Percentiles rank a stretch among this genome's conserved stretches.
Evolutionary conservation across 2,113 vertebrate genomes (phyloP).

Genomic region (Oceanites oceanicus): DNA sequence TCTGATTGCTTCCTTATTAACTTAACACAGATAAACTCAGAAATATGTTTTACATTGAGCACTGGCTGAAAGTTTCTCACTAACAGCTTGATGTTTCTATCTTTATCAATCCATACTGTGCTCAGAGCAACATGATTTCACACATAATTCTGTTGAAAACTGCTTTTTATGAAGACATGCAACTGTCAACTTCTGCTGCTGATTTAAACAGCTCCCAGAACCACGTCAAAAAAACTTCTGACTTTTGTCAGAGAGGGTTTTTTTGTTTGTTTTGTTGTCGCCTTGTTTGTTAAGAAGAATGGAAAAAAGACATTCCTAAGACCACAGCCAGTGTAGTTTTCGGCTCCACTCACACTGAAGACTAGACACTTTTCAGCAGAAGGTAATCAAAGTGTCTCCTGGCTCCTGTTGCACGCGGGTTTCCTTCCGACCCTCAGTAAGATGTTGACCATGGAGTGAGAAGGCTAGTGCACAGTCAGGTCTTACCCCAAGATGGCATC

Average conservation of each 20-base stretch:
- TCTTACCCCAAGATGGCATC: neutral
- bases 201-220: neutral
- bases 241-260: neutral
- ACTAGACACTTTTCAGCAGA: neutral
- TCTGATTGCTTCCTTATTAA: neutral
- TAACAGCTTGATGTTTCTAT: neutral
- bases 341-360: neutral
- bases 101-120: neutral
- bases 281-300: neutral
- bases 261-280: neutral
- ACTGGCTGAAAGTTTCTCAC: neutral
- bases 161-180: neutral
- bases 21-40: neutral
- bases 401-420: neutral
- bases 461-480: neutral
- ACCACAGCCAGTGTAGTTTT: neutral
- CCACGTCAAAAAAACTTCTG: neutral
- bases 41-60: neutral
- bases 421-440: neutral
- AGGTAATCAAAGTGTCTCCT: neutral
- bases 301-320: neutral
- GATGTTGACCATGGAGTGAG: neutral
- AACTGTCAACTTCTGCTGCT: neutral
- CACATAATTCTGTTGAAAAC: neutral
- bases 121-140: neutral